Evolutionary conservation across 2,113 vertebrate genomes (phyloP).

Genomic region (Erythrolamprus reginae): DNA sequence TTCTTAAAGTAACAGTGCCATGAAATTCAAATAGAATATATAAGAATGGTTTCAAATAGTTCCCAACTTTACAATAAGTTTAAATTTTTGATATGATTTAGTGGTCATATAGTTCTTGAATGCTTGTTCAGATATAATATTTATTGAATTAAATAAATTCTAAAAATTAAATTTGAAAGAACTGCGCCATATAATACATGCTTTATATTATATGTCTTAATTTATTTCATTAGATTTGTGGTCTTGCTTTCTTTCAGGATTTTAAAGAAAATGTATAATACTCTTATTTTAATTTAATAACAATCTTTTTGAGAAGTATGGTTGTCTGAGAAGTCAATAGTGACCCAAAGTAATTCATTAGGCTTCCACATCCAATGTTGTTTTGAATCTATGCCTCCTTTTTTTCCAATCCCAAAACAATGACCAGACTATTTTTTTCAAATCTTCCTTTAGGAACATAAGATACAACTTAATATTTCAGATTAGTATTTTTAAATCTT

Average conservation of each 20-base stretch:
- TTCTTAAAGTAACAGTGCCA: not conserved
- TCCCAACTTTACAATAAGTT: not conserved
- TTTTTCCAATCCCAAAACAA: not conserved
- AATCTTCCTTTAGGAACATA: not conserved
- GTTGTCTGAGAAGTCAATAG: not conserved
- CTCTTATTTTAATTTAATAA: not conserved
- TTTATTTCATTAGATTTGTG: not conserved
- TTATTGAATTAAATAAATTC: not conserved
- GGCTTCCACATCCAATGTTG: not conserved
- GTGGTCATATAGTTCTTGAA: not conserved
- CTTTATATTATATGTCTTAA: not conserved
- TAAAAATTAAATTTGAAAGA: not conserved
- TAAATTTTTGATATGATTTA: not conserved
- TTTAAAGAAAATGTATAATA: not conserved
- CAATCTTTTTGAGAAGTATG: not conserved
- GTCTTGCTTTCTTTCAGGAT: not conserved
- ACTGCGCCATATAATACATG: not conserved
- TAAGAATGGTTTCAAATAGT: slow-evolving; percentile 9
- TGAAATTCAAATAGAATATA: slow-evolving; percentile 21
- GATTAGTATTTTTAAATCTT: not conserved
- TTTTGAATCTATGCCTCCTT: not conserved
- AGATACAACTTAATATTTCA: not conserved
- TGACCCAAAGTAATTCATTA: not conserved
- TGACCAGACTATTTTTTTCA: not conserved
- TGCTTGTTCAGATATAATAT: not conserved